These are phyloP conservation scores for Ypsolopha sequella DNA, from an alignment of 2,888 invertebrate species.

Conservation along the genomic window DNA sequence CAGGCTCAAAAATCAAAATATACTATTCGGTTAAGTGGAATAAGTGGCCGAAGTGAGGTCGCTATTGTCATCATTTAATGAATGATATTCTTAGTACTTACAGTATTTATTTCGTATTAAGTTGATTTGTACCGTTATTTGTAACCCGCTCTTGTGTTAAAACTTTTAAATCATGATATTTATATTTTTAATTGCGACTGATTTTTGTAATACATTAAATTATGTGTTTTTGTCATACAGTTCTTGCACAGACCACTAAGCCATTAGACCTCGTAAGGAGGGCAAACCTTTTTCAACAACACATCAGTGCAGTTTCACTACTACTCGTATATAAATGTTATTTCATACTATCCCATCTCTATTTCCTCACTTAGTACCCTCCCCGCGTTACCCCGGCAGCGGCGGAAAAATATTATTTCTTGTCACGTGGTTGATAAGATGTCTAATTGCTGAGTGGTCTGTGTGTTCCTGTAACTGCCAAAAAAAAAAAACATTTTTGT, in stretches of 20 bases:
- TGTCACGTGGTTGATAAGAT: no score
- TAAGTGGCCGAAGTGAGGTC: background rate
- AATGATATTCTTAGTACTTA: constrained; percentile 48
- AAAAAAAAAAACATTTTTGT: background rate
- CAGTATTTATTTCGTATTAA: constrained; percentile 67
- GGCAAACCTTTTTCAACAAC: no score
- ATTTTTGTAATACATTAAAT: constrained; percentile 8
- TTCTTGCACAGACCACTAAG: background rate
- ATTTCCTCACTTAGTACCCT: no score
- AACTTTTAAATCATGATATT: no score
- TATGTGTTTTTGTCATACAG: background rate
- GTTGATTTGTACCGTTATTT: constrained; percentile 34
- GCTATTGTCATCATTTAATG: constrained; percentile 5
- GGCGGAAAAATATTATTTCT: no score
- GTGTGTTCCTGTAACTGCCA: no score
- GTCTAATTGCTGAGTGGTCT: no score
- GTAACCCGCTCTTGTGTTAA: constrained; percentile 17
- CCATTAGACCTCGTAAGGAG: background rate
- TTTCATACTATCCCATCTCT: no score
- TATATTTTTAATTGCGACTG: constrained; percentile 8
- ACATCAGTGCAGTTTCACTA: no score
- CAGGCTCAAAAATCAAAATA: no score
- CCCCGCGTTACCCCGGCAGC: no score
- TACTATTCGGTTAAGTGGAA: background rate
- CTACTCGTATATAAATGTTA: no score